Percentiles rank a stretch among this genome's conserved stretches.
These are phyloP conservation scores for Cerastis leucographa DNA, from an alignment of 2,888 invertebrate species.

Conservation along the genomic window DNA sequence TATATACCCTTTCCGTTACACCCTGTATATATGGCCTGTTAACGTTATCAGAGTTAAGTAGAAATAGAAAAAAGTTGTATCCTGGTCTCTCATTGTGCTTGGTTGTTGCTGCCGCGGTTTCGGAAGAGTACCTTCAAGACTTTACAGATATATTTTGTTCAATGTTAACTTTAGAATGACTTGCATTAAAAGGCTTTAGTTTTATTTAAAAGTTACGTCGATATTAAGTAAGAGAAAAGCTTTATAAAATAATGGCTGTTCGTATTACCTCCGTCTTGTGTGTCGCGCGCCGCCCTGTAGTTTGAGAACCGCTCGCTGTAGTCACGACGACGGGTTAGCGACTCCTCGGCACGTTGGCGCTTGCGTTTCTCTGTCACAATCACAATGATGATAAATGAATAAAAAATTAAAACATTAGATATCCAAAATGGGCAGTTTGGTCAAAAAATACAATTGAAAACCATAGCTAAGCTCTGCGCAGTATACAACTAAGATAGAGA, in stretches of 20 bases:
- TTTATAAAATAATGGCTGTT: slow-evolving; percentile 18
- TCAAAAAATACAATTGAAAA: not conserved
- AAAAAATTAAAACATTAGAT: not conserved
- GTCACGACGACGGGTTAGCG: slow-evolving; percentile 93
- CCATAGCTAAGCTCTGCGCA: not conserved
- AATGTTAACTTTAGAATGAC: not conserved
- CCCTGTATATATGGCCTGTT: no score
- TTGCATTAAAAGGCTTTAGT: not conserved
- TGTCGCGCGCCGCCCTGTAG: slow-evolving; percentile 85
- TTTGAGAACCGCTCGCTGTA: slow-evolving; percentile 92
- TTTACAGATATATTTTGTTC: not conserved
- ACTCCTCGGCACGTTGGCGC: slow-evolving; percentile 95
- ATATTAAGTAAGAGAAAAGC: not conserved
- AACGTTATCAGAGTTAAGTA: no score
- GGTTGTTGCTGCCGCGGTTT: not conserved
- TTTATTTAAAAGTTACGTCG: not conserved
- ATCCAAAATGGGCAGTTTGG: not conserved
- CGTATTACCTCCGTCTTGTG: slow-evolving; percentile 91
- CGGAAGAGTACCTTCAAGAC: not conserved
- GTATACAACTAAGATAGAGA: not conserved
- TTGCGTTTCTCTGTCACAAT: slow-evolving; percentile 93
- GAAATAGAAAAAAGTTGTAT: no score
- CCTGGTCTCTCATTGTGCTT: not conserved
- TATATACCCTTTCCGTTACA: no score
- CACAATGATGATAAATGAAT: slow-evolving; percentile 15